phyloP scores from a whole-genome alignment of 2,113 vertebrate genomes.

The Cricetomys ansorgei region DNA sequence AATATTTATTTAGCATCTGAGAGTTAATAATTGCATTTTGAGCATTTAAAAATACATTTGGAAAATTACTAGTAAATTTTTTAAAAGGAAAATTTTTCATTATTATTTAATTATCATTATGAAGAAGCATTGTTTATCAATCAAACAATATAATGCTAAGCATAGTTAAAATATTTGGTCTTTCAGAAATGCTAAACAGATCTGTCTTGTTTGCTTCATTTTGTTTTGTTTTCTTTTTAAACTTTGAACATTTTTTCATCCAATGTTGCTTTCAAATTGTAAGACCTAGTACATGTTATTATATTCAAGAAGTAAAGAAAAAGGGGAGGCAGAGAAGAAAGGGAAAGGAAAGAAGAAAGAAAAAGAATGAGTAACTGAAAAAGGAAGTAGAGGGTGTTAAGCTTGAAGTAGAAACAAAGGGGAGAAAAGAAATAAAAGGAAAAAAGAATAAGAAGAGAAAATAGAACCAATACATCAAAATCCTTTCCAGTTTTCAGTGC shows the following conservation, averaged over 20 bases:
- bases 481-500: not conserved
- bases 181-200: not conserved
- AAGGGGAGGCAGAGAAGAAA: not conserved
- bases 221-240: not conserved
- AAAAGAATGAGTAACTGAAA: not conserved
- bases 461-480: not conserved
- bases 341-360: too few species aligned
- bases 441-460: not conserved
- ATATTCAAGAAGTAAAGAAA: not conserved
- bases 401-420: not conserved
- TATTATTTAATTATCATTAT: not conserved
- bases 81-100: not conserved
- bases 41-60: not conserved
- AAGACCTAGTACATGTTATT: not conserved
- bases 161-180: not conserved
- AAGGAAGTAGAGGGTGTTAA: not conserved
- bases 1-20: not conserved
- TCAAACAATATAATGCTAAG: not conserved
- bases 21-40: not conserved
- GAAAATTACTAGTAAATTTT: not conserved
- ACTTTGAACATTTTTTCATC: not conserved
- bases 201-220: not conserved
- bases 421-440: too few species aligned
- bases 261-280: not conserved
- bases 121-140: not conserved